Evolutionary conservation across 2,888 invertebrate species (phyloP).

Genomic region (Hypomecis punctinalis): DNA sequence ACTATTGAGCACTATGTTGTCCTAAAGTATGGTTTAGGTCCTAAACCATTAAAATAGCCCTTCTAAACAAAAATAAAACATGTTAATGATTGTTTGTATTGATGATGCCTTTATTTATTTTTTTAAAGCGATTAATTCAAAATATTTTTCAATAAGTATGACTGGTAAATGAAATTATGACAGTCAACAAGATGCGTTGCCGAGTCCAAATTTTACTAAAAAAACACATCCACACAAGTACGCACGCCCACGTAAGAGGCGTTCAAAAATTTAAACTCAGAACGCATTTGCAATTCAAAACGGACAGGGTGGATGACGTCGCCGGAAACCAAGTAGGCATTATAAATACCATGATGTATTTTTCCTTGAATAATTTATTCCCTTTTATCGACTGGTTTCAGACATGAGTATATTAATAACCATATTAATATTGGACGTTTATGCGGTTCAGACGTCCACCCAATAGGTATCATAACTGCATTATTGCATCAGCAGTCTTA

Average conservation of each 20-base stretch:
- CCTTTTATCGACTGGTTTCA: constrained; percentile 21
- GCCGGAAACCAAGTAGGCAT: constrained; percentile 68
- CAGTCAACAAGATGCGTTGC: not conserved
- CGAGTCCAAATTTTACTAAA: not conserved
- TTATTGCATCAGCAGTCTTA: too few relatives aligned
- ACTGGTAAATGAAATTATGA: too few relatives aligned
- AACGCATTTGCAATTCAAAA: constrained; percentile 68
- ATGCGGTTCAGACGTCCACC: too few relatives aligned
- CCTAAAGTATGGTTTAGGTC: too few relatives aligned
- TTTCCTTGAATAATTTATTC: constrained; percentile 27
- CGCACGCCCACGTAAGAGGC: constrained; percentile 64
- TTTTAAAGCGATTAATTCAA: too few relatives aligned
- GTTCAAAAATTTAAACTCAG: constrained; percentile 72
- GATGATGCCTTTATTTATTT: too few relatives aligned
- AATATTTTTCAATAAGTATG: too few relatives aligned
- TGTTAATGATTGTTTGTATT: too few relatives aligned
- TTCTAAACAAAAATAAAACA: too few relatives aligned
- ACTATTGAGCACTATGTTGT: too few relatives aligned
- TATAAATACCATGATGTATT: constrained; percentile 29
- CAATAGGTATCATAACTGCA: too few relatives aligned
- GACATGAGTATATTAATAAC: not conserved
- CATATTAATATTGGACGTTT: not conserved
- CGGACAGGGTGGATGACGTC: constrained; percentile 65
- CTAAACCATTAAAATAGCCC: too few relatives aligned
- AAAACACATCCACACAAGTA: constrained; percentile 35